Conservation (phyloP, 2,888 invertebrate genomes). For the Junonia oenone region DNA sequence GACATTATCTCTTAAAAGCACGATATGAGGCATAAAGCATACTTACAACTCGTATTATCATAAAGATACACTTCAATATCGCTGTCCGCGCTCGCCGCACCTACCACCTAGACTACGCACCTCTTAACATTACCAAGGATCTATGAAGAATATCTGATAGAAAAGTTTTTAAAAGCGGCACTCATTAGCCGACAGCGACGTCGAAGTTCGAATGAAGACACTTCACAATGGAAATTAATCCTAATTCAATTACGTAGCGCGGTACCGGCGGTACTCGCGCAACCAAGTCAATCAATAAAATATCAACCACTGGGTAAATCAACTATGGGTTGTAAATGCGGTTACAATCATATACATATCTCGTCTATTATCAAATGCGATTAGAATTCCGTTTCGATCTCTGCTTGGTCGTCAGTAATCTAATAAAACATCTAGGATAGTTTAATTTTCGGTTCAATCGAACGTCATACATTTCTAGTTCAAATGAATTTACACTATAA, state of each 20-base stretch:
- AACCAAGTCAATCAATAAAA: slow-evolving; percentile 44
- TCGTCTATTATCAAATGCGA: slow-evolving; percentile 52
- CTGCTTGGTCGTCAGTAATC: slow-evolving; percentile 60
- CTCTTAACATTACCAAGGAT: slow-evolving; percentile 44
- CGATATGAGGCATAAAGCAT: slow-evolving; percentile 70
- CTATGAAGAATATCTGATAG: slow-evolving; percentile 56
- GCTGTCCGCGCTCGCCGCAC: slow-evolving; percentile 34
- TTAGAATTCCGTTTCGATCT: slow-evolving; percentile 57
- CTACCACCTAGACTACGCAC: slow-evolving; percentile 39
- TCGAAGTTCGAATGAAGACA: slow-evolving; percentile 52
- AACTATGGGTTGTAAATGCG: slow-evolving; percentile 58
- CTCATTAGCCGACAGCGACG: slow-evolving; percentile 43
- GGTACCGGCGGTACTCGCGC: slow-evolving; percentile 36
- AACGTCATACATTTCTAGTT: slow-evolving; percentile 68
- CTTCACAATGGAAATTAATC: slow-evolving; percentile 63
- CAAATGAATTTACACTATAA: slow-evolving; percentile 65
- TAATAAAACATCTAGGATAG: slow-evolving; percentile 46
- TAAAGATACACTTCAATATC: slow-evolving; percentile 37
- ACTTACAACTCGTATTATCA: slow-evolving; percentile 57
- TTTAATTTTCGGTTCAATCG: slow-evolving; percentile 40
- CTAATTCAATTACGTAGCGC: slow-evolving; percentile 63
- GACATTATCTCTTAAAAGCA: slow-evolving; percentile 66
- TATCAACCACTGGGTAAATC: slow-evolving; percentile 48
- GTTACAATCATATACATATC: slow-evolving; percentile 42
- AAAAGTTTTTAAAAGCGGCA: slow-evolving; percentile 46